Evolutionary conservation across 1,140 invertebrate species (phyloP).

Genomic region (Drosophila yakuba): DNA sequence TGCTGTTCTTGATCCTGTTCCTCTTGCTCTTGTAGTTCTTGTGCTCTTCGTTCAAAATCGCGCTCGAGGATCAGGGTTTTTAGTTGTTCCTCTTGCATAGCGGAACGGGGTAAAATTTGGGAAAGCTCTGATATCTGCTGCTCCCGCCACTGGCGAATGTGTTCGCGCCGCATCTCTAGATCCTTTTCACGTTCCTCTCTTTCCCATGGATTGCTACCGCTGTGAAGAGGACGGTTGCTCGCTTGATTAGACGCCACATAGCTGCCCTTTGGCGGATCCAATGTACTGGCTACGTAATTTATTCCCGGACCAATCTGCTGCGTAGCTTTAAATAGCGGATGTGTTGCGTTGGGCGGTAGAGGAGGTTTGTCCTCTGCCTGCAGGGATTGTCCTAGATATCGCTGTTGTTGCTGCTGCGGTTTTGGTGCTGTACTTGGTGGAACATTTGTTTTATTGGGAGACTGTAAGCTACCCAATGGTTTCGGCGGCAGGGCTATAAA

Average conservation of each 20-base stretch:
- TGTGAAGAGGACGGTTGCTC: conserved; percentile 47
- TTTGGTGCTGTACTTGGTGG: conserved; percentile 82
- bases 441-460: conserved; percentile 69
- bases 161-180: conserved; percentile 78
- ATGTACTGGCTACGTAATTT: conserved; percentile 86
- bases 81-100: conserved; percentile 94
- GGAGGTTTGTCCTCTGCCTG: conserved; percentile 87
- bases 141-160: conserved; percentile 89
- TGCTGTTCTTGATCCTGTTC: conserved; percentile 89
- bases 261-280: conserved; percentile 91
- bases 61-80: conserved; percentile 93
- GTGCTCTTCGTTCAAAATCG: conserved; percentile 94
- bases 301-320: conserved; percentile 85
- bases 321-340: conserved; percentile 89
- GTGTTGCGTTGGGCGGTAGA: conserved; percentile 90
- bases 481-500: conserved; percentile 78
- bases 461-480: conserved; percentile 67
- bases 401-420: conserved; percentile 83
- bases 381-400: conserved; percentile 37
- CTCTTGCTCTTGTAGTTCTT: conserved; percentile 90
- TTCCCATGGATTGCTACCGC: conserved; percentile 92
- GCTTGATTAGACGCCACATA: conserved; percentile 87
- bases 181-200: conserved; percentile 94
- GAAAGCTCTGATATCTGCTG: conserved; percentile 93
- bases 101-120: conserved; percentile 88